Evolutionary conservation across 2,888 invertebrate genomes (phyloP).

Genomic region (Pristionchus entomophagus): DNA sequence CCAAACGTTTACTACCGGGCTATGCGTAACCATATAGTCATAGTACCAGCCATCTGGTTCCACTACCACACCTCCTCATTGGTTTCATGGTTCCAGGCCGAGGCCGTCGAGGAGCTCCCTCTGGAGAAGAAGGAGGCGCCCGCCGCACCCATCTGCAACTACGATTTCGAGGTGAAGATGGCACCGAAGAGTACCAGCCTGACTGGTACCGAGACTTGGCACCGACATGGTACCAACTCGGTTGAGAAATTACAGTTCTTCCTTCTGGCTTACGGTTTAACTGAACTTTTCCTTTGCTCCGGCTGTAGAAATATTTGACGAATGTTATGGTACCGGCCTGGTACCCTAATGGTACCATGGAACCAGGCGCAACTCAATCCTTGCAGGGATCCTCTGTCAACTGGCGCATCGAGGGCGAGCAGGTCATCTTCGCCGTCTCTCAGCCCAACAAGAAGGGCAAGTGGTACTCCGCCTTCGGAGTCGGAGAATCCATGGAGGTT

Average conservation of each 20-base stretch:
- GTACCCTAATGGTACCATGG: neutral
- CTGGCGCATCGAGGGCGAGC: constrained; percentile 48
- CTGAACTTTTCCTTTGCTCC: too few species aligned
- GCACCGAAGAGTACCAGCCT: neutral
- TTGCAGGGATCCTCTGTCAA: constrained; percentile 14
- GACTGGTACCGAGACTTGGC: neutral
- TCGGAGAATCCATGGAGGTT: constrained; percentile 61
- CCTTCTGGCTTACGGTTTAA: too few species aligned
- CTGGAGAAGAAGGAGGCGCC: constrained; percentile 45
- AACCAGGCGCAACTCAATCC: neutral
- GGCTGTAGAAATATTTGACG: neutral
- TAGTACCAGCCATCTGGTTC: too few species aligned
- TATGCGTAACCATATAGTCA: too few species aligned
- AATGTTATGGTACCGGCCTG: neutral
- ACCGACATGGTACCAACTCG: too few species aligned
- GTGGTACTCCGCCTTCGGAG: constrained; percentile 63
- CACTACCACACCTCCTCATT: too few species aligned
- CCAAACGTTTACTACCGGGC: too few species aligned
- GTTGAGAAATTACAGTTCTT: too few species aligned
- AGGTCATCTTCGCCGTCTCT: constrained; percentile 41
- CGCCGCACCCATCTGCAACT: constrained; percentile 45
- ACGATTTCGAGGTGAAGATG: constrained; percentile 4
- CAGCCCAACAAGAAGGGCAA: constrained; percentile 59
- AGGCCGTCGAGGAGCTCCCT: constrained; percentile 19
- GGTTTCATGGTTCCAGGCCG: neutral